Evolutionary conservation across 1,140 invertebrate species (phyloP), one percentile per base, ranked within the genome.

Genomic region (Drosophila repletoides): DNA sequence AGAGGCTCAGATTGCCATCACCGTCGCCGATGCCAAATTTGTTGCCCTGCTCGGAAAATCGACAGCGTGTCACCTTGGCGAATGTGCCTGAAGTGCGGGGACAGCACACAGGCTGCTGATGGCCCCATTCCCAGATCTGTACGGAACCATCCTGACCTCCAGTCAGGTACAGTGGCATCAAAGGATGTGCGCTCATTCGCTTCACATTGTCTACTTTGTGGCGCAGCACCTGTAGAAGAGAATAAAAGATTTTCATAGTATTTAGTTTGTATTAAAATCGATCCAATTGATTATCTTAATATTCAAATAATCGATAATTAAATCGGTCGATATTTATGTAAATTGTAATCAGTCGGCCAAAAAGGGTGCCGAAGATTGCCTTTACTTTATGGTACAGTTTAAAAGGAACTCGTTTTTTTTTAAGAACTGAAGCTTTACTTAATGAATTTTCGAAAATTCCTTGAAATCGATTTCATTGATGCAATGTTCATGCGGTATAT

Each of bases 91-190:
- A 93, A 17, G 97, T 94, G 49, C 98, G 93, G 3, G 98, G 96
- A 29, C 95, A 95, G 75, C 97, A 95, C 5, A 99, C 95, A 7
- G 96, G 94, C 59, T 97, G 95, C 26, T 94, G 93, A 90, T 99
- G 97, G 14, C 96, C 96, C 98, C 98, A 99, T 92, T 99, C 98
- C 97, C 98, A 99, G 59, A 99, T 92, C 66, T 96, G 95, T 3
- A 99, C 98, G 1, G 97, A 98, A 6, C 98, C 98, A 92, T 99
- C 98, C 89, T 98, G 96, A 48, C 97, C 96, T 51, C 98, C 98
- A 46, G 97, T 98, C 72, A 99, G 91, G 92, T 99, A 99, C 76
- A 99, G 92, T 38, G 98, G 97, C 87, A 99, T 92, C 40, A 95
- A 91, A 12, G 98, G 98, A 94, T 99, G 98, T 12, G 98, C 95